Evolutionary conservation across 2,113 vertebrate species (phyloP).

Genomic region (Oophaga pumilio): DNA sequence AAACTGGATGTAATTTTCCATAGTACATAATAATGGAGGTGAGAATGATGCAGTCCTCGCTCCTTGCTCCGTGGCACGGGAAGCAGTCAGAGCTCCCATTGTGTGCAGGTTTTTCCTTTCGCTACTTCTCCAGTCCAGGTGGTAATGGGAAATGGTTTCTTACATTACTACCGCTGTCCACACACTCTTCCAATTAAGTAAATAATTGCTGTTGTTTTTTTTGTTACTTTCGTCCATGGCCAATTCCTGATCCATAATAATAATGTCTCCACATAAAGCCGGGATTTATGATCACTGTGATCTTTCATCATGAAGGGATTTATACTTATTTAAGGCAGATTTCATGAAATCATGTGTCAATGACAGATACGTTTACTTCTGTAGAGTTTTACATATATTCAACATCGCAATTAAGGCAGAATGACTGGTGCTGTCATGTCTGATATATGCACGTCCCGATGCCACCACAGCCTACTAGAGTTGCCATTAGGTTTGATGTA

Average conservation of each 20-base stretch:
- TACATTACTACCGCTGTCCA: background rate
- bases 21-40: background rate
- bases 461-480: too few species aligned
- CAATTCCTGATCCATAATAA: background rate
- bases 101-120: too few species aligned
- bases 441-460: too few species aligned
- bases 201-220: background rate
- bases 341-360: background rate
- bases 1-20: constrained; percentile 1
- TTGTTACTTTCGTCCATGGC: background rate
- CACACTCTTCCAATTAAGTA: constrained; percentile 27
- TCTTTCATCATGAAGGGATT: background rate
- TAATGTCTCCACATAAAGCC: background rate
- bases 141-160: background rate
- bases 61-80: background rate
- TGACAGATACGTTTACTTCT: background rate
- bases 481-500: too few species aligned
- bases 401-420: too few species aligned
- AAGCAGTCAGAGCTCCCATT: background rate
- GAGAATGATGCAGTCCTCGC: background rate
- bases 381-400: too few species aligned
- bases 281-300: background rate
- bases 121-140: background rate
- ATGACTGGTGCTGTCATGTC: too few species aligned
- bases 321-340: constrained; percentile 1